phyloP scores from a whole-genome alignment of 30 jellyfish, hydroid and myxozoan species.

The Chironex yamaguchii region DNA sequence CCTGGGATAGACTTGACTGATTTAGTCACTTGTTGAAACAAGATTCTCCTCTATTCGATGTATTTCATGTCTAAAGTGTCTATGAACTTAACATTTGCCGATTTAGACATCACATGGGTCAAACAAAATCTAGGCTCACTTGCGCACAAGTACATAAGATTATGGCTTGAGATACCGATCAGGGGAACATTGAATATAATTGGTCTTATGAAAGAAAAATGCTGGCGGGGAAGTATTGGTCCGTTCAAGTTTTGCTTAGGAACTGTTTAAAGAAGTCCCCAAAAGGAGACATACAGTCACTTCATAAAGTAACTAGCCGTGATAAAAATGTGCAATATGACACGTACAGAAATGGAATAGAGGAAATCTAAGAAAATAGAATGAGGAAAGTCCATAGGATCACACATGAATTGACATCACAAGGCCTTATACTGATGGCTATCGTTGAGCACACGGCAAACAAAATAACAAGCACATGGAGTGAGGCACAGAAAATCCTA shows the following conservation, averaged over 20 bases:
- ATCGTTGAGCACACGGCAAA: conserved; percentile 10
- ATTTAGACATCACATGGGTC: no score
- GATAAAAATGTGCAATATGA: conserved; percentile 18
- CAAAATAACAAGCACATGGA: neutral
- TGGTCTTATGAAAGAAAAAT: no score
- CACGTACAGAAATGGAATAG: conserved; percentile 6
- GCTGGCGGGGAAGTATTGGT: no score
- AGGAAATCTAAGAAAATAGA: conserved; percentile 8
- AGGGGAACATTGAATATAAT: conserved; percentile 17
- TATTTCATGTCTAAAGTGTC: no score
- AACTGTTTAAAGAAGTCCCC: conserved; percentile 12
- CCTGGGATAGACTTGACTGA: no score
- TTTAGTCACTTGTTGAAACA: no score
- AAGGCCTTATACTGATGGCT: conserved; percentile 22
- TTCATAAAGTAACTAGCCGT: conserved; percentile 13
- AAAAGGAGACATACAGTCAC: neutral
- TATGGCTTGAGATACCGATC: conserved; percentile 24
- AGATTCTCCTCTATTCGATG: no score
- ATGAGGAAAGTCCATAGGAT: no score
- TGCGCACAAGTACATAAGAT: conserved; percentile 9
- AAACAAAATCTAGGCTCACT: conserved; percentile 4
- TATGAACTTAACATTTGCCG: no score
- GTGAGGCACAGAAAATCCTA: no score
- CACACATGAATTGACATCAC: conserved; percentile 20
- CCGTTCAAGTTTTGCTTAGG: neutral